Base-by-base conservation (phyloP, 2,113 vertebrate species). In the Centropristis striata region DNA sequence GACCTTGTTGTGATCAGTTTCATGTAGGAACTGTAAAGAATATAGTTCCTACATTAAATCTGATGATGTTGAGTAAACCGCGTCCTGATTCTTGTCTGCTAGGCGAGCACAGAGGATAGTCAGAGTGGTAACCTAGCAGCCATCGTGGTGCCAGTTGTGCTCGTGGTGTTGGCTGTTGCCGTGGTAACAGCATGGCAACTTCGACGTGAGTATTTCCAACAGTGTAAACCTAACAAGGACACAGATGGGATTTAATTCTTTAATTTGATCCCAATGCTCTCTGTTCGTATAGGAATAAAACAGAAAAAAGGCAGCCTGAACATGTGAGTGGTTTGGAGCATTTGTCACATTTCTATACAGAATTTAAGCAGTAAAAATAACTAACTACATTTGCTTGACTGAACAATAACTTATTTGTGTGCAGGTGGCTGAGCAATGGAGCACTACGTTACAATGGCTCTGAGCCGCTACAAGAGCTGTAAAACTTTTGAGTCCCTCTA, bases 381-480 rank as follows among this genome's bases (percentile, higher is more conserved):
- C 5, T 4, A n/a, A 49, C 4, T 27, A 8, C 15, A n/a, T 59
- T 9, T n/a, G 6, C 3, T 59, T 39, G 15, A 50, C 1, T 60
- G 4, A 74, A 63, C 37, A 20, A 21, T 32, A 1, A 46, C 3
- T 8, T n/a, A 44, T 18, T 78, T 14, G 66, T 20, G 0, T 75
- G 44, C 79, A 94, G 92, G 27, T 90, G 75, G 88, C 13, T 88
- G 75, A 28, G 18, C 21, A 55, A 44, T 27, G 66, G 58, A 74
- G 58, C 7, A 1, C 16, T 81, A 23, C 76, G 59, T 37, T 77
- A 59, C 76, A 85, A 36, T 42, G 77, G 27, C 8, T 25, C 89
- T 4, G 92, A 88, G 39, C 28, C 90, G 1, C 64, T 89, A 37
- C 74, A 89, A 7, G 92, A 94, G 83, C 81, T 94, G 58, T 92